Evolutionary conservation across 1,140 invertebrate species (phyloP).

Genomic region (Aradophagus sp.): DNA sequence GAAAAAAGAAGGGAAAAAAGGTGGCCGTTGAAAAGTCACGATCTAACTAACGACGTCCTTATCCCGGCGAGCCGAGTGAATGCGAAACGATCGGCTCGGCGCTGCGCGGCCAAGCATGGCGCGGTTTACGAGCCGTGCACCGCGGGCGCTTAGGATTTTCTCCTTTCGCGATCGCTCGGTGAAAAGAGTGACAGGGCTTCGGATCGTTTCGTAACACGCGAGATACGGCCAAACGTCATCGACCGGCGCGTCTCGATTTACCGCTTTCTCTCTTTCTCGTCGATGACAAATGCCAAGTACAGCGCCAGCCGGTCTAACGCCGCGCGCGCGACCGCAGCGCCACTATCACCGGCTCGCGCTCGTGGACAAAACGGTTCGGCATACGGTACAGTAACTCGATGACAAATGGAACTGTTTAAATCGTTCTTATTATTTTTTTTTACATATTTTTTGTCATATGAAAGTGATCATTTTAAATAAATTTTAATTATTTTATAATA

Average conservation of each 20-base stretch:
- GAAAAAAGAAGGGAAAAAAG: too few species aligned
- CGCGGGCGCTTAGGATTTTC: constrained; percentile 45
- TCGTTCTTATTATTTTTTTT: too few species aligned
- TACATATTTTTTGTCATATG: too few species aligned
- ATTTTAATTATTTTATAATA: too few species aligned
- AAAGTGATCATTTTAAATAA: too few species aligned
- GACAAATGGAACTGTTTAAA: too few species aligned
- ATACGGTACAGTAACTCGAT: too few species aligned
- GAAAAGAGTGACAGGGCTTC: constrained; percentile 57
- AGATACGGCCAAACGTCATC: constrained; percentile 54
- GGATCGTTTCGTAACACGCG: constrained; percentile 54
- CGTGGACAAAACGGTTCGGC: constrained; percentile 1
- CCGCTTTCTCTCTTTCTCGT: constrained; percentile 43
- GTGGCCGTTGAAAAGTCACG: constrained; percentile 23
- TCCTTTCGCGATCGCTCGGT: constrained; percentile 52
- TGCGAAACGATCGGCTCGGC: constrained; percentile 43
- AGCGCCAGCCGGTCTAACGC: constrained; percentile 35
- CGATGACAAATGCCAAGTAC: constrained; percentile 38
- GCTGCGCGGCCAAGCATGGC: constrained; percentile 37
- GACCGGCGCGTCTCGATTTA: constrained; percentile 50
- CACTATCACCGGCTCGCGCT: constrained; percentile 2
- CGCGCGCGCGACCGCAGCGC: constrained; percentile 14
- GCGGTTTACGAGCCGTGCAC: constrained; percentile 41
- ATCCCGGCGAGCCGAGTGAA: constrained; percentile 27
- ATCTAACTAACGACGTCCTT: constrained; percentile 33